Conservation (phyloP, 2,113 vertebrate species). For the Esox niger region DNA sequence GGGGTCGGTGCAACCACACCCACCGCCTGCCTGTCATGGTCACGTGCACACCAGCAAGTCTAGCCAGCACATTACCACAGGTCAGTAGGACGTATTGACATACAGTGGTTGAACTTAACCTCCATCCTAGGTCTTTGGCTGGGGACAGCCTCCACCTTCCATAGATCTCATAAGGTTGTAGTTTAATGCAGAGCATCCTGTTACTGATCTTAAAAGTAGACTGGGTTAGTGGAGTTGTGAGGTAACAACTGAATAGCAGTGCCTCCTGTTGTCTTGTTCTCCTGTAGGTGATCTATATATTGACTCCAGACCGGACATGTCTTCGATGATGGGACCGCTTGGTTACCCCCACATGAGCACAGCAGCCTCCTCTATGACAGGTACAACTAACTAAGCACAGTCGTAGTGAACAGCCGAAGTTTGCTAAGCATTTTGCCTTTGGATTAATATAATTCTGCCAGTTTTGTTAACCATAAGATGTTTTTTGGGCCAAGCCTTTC, state of each 20-base stretch:
- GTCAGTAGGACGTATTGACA: constrained; percentile 32
- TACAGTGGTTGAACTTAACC: no score
- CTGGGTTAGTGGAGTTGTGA: neutral
- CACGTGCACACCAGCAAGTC: constrained; percentile 78
- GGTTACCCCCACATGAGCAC: constrained; percentile 81
- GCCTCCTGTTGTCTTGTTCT: constrained; percentile 27
- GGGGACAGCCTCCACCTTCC: no score
- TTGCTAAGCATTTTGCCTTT: no score
- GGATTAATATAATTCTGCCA: no score
- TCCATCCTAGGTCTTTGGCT: no score
- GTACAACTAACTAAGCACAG: constrained; percentile 43
- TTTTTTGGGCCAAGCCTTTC: no score
- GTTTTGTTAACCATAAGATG: no score
- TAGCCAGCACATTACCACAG: constrained; percentile 77
- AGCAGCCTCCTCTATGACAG: constrained; percentile 76
- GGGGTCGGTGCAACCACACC: constrained; percentile 69
- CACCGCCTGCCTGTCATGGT: constrained; percentile 59
- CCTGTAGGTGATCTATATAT: constrained; percentile 82
- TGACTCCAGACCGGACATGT: constrained; percentile 83
- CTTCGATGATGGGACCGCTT: constrained; percentile 82
- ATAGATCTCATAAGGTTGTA: no score
- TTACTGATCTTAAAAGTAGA: no score
- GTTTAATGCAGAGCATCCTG: no score
- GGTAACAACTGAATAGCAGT: neutral
- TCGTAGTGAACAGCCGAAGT: neutral